Conservation (phyloP, 2,888 invertebrate species). For the Eristalinus sepulchralis region DNA sequence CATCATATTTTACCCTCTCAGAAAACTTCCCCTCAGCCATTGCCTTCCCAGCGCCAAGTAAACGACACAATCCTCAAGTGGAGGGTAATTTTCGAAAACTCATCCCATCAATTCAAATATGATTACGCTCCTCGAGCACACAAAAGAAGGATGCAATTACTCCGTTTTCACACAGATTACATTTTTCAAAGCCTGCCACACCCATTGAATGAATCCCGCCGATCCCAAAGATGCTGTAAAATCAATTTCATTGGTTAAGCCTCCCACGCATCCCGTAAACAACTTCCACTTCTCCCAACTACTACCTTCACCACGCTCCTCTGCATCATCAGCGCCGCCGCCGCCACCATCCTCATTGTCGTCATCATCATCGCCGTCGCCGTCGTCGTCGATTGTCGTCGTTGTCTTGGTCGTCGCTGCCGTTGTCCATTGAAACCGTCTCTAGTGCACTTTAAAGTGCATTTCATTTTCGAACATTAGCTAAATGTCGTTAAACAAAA, state of each 20-base stretch:
- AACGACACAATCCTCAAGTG: not conserved
- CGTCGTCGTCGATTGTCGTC: not conserved
- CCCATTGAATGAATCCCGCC: conserved; percentile 35
- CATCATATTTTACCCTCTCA: too few relatives aligned
- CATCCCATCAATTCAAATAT: not conserved
- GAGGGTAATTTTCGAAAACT: not conserved
- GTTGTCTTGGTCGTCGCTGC: not conserved
- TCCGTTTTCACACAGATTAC: not conserved
- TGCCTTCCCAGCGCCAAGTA: not conserved
- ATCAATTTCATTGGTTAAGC: conserved; percentile 3
- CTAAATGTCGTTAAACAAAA: conserved; percentile 61
- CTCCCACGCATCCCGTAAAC: conserved; percentile 56
- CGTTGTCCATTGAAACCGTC: conserved; percentile 1
- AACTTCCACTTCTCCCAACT: conserved; percentile 32
- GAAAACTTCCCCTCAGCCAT: too few relatives aligned
- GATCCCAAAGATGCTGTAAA: conserved; percentile 27
- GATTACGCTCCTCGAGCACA: not conserved
- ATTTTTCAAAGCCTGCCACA: conserved; percentile 27
- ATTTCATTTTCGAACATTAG: conserved; percentile 54
- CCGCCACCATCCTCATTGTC: not conserved
- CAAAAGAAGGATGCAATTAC: not conserved
- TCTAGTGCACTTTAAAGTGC: conserved; percentile 53
- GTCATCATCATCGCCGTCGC: not conserved
- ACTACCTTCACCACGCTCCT: not conserved
- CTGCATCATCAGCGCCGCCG: not conserved